phyloP scores from a whole-genome alignment of 2,113 vertebrate species.

The Nerophis lumbriciformis region DNA sequence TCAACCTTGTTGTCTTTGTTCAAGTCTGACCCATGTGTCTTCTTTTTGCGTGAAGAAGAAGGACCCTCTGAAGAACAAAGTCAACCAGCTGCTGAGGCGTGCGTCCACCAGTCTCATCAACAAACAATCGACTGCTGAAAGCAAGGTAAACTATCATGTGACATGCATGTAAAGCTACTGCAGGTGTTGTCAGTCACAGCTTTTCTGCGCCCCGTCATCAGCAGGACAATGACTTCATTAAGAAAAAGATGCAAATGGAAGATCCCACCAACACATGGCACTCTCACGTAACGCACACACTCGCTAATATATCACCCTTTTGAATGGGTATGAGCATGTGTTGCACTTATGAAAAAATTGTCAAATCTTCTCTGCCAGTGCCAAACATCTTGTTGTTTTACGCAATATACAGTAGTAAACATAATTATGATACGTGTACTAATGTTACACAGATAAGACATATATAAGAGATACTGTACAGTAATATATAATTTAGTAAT shows the following conservation, averaged over 20 bases:
- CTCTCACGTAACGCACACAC: constrained; percentile 34
- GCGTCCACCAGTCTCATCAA: constrained; percentile 20
- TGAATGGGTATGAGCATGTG: too few species aligned
- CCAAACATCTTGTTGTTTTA: too few species aligned
- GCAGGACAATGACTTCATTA: constrained; percentile 1
- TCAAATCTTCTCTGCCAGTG: too few species aligned
- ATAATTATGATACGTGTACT: too few species aligned
- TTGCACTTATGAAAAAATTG: too few species aligned
- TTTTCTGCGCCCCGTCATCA: background rate
- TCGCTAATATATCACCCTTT: background rate
- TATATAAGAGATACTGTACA: too few species aligned
- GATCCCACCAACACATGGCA: constrained; percentile 1
- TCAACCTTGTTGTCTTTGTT: background rate
- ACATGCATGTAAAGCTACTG: background rate
- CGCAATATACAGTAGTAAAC: too few species aligned
- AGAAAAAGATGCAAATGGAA: background rate
- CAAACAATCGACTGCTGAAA: constrained; percentile 2
- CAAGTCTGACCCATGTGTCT: background rate
- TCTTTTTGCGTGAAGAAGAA: constrained; percentile 33
- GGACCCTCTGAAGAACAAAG: constrained; percentile 33
- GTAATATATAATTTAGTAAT: too few species aligned
- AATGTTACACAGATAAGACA: too few species aligned
- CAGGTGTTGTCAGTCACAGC: background rate
- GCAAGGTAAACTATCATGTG: constrained; percentile 16
- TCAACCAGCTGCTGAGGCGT: constrained; percentile 36